These are phyloP conservation scores for Drosophila busckii DNA, from an alignment of 1,140 invertebrate genomes.

Conservation along the genomic window DNA sequence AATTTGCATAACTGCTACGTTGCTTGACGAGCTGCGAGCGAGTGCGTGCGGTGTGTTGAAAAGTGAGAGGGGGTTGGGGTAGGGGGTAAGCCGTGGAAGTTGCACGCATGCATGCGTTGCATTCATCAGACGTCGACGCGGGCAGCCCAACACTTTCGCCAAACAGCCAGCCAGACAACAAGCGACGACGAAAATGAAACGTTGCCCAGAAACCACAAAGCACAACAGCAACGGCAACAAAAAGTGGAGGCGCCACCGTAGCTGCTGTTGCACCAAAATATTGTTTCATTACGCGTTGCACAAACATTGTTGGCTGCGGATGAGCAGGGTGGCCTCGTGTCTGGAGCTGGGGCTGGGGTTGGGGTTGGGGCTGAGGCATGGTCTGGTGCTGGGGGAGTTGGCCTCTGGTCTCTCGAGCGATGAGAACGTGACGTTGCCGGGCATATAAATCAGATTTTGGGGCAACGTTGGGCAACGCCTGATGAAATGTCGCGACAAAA, in stretches of 20 bases:
- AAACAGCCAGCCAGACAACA: constrained; percentile 51
- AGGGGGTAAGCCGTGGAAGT: constrained; percentile 2
- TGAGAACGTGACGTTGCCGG: constrained; percentile 56
- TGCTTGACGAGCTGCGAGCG: constrained; percentile 33
- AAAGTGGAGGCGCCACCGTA: neutral
- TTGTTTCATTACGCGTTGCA: constrained; percentile 62
- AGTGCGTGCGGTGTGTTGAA: neutral
- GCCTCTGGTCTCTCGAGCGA: constrained; percentile 13
- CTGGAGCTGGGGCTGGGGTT: no score
- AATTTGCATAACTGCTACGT: constrained; percentile 69
- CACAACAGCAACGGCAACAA: constrained; percentile 34
- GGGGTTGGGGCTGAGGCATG: constrained; percentile 15
- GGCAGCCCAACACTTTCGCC: constrained; percentile 33
- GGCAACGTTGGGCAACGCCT: constrained; percentile 18
- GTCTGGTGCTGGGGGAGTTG: constrained; percentile 20
- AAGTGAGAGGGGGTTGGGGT: neutral
- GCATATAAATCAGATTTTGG: constrained; percentile 74
- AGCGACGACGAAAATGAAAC: constrained; percentile 65
- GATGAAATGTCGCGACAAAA: constrained; percentile 52
- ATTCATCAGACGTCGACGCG: constrained; percentile 50
- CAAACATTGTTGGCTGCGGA: constrained; percentile 39
- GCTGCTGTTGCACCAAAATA: constrained; percentile 37
- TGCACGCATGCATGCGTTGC: constrained; percentile 73
- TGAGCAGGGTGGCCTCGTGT: no score
- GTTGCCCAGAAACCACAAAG: constrained; percentile 50